These are phyloP conservation scores for Champsocephalus esox DNA, from an alignment of 2,797 vertebrate species.

Conservation along the genomic window DNA sequence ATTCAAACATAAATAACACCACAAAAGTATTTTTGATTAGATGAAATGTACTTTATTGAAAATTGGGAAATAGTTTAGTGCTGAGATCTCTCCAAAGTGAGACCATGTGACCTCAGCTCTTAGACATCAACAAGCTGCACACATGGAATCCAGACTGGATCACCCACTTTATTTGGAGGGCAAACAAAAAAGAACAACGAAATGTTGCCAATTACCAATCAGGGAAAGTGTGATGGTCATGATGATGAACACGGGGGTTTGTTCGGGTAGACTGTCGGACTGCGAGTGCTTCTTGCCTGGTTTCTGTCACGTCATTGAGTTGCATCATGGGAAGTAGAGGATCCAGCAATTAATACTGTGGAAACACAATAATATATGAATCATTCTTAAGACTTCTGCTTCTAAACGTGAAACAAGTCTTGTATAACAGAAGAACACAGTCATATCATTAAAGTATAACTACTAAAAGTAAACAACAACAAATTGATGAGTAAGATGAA, in stretches of 20 bases:
- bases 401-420: neutral
- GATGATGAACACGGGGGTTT: neutral
- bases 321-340: neutral
- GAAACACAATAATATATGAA: neutral
- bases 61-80: neutral
- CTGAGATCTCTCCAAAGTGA: neutral
- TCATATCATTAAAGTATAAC: neutral
- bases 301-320: neutral
- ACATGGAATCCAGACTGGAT: too few relatives aligned
- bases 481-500: neutral
- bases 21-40: too few relatives aligned
- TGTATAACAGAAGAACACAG: neutral
- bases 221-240: too few relatives aligned
- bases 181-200: neutral
- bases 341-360: neutral
- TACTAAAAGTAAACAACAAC: neutral
- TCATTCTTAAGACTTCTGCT: neutral
- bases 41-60: too few relatives aligned
- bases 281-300: neutral
- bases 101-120: neutral
- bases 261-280: too few relatives aligned
- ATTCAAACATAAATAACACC: too few relatives aligned
- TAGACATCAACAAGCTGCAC: too few relatives aligned
- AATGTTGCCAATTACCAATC: neutral
- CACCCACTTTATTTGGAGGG: neutral